A percentile compares a stretch with the other conserved stretches of the same genome.
Conservation (phyloP, 1,140 invertebrate species). For the Aradophagus sp. region DNA sequence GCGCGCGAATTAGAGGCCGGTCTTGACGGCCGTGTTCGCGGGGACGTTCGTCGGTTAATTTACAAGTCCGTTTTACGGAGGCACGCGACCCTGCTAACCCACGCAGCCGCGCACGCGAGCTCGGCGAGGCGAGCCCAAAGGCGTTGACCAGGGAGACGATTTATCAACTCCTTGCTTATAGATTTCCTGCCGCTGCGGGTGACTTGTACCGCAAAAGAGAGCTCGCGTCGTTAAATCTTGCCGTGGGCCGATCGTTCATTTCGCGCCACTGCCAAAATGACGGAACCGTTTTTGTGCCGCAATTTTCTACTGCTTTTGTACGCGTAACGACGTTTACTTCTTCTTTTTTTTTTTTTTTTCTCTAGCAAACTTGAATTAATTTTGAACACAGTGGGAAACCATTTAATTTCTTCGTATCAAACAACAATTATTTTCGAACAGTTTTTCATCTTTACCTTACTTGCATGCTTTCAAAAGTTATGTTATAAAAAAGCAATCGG, state of each 20-base stretch:
- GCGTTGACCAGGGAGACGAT: constrained; percentile 24
- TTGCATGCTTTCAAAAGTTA: too few relatives aligned
- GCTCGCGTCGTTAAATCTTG: constrained; percentile 14
- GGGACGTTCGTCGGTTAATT: constrained; percentile 40
- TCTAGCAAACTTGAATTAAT: too few relatives aligned
- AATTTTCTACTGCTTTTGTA: too few relatives aligned
- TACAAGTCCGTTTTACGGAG: constrained; percentile 32
- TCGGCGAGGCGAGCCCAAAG: constrained; percentile 16
- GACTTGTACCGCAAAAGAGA: constrained; percentile 25
- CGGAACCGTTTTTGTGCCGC: constrained; percentile 2
- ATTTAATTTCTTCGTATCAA: too few relatives aligned
- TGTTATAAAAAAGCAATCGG: too few relatives aligned
- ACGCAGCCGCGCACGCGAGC: constrained; percentile 47
- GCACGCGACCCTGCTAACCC: constrained; percentile 51
- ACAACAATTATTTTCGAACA: too few relatives aligned
- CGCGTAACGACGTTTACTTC: too few relatives aligned
- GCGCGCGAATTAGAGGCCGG: constrained; percentile 14
- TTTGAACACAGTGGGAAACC: too few relatives aligned
- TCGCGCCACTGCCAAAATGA: constrained; percentile 10
- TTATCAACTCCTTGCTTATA: constrained; percentile 47
- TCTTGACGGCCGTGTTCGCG: constrained; percentile 34
- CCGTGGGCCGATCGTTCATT: constrained; percentile 5
- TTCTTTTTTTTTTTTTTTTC: too few relatives aligned
- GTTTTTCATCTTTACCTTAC: too few relatives aligned
- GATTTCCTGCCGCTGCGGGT: constrained; percentile 31